phyloP scores from a whole-genome alignment of 2,797 vertebrate genomes.

The Eulemur rubriventer region DNA sequence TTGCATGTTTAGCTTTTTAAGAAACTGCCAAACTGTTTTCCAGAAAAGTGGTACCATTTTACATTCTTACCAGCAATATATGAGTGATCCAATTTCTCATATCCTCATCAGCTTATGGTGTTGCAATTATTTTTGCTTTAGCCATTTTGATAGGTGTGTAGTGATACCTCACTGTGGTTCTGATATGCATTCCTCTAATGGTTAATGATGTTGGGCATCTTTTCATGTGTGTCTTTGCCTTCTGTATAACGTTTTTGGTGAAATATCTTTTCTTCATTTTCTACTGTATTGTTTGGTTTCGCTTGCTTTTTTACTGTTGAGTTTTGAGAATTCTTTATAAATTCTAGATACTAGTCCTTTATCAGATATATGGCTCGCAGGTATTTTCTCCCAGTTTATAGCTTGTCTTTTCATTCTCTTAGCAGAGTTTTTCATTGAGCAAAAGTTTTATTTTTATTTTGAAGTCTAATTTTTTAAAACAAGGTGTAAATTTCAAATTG shows the following conservation, averaged over 20 bases:
- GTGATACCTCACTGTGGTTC: neutral
- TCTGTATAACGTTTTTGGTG: neutral
- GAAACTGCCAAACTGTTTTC: neutral
- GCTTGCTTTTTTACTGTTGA: neutral
- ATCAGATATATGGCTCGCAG: neutral
- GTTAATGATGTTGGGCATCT: neutral
- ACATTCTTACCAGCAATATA: neutral
- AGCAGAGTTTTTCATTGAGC: neutral
- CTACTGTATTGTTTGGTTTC: neutral
- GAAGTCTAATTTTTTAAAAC: neutral
- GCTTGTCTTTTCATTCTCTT: neutral
- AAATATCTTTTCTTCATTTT: neutral
- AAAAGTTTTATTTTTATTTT: neutral
- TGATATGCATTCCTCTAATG: neutral
- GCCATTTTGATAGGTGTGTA: neutral
- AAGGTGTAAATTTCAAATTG: neutral
- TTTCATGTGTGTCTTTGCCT: neutral
- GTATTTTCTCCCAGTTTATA: neutral
- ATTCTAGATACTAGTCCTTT: neutral
- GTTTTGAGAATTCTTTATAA: neutral
- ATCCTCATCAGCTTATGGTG: neutral
- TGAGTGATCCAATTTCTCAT: neutral
- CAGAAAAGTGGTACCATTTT: neutral
- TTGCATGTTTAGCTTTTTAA: neutral
- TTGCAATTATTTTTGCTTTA: neutral